These are phyloP conservation scores for Drosophila gaucha DNA, from an alignment of 2,888 invertebrate genomes.

Conservation along the genomic window DNA sequence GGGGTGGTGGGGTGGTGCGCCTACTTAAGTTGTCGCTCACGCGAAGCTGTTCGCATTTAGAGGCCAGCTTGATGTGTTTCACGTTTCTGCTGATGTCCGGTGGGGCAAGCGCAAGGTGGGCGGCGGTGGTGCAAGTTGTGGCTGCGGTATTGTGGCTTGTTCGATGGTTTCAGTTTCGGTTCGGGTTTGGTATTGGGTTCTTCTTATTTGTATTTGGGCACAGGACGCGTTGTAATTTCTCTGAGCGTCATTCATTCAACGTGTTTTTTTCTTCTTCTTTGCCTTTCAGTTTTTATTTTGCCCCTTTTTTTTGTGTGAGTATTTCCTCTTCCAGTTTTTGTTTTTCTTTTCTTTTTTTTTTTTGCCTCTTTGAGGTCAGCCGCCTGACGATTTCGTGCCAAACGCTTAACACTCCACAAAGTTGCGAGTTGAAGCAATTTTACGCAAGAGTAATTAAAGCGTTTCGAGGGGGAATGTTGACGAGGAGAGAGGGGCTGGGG, in stretches of 20 bases:
- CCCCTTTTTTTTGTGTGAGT: neutral
- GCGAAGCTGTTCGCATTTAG: constrained; percentile 45
- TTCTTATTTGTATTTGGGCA: constrained; percentile 33
- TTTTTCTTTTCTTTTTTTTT: constrained; percentile 4
- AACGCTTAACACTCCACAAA: constrained; percentile 81
- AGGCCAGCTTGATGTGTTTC: constrained; percentile 29
- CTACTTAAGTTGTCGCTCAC: constrained; percentile 67
- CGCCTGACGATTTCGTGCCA: constrained; percentile 60
- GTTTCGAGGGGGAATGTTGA: constrained; percentile 14
- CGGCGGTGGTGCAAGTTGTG: constrained; percentile 16
- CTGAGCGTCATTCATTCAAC: constrained; percentile 22
- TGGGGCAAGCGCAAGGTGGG: neutral
- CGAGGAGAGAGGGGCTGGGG: neutral
- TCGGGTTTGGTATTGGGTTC: constrained; percentile 16
- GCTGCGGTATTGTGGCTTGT: constrained; percentile 41
- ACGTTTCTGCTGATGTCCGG: constrained; percentile 59
- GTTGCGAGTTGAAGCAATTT: constrained; percentile 80
- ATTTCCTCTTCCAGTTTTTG: constrained; percentile 13
- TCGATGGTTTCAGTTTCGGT: constrained; percentile 20
- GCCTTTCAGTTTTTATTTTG: constrained; percentile 5
- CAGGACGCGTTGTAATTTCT: constrained; percentile 48
- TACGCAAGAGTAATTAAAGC: constrained; percentile 82
- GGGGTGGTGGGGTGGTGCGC: constrained; percentile 11
- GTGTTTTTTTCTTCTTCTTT: constrained; percentile 30
- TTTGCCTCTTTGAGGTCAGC: constrained; percentile 47